phyloP scores from a whole-genome alignment of 2,888 invertebrate genomes.

The Marasmarcha lunaedactyla region DNA sequence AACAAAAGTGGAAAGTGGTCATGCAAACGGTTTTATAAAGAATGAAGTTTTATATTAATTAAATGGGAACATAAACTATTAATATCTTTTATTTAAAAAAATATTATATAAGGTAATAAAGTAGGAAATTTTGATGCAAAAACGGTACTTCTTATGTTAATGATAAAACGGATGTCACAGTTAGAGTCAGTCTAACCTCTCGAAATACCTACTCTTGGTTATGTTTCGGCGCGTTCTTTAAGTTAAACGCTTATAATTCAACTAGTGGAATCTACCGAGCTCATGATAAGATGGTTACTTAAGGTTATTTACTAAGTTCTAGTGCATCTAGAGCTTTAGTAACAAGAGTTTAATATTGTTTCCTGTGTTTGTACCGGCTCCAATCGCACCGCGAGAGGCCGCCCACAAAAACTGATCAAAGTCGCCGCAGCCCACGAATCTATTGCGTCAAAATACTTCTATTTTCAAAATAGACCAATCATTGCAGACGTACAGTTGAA shows the following conservation, averaged over 20 bases:
- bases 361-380: slow-evolving; percentile 23
- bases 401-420: slow-evolving; percentile 61
- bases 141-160: no score
- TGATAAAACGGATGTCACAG: no score
- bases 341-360: no score
- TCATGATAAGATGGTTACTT: no score
- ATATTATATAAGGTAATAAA: no score
- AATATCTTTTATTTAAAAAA: no score
- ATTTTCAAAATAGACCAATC: slow-evolving; percentile 53
- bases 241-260: slow-evolving; percentile 20
- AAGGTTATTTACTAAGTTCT: slow-evolving; percentile 8
- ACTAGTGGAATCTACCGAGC: slow-evolving; percentile 19
- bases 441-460: slow-evolving; percentile 59
- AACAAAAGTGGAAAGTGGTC: no score
- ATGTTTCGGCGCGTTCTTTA: background rate
- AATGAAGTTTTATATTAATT: no score
- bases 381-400: slow-evolving; percentile 36
- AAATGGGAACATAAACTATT: no score
- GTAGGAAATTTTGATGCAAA: no score
- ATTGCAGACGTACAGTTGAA: slow-evolving; percentile 35
- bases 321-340: background rate
- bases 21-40: no score
- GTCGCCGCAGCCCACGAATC: slow-evolving; percentile 46
- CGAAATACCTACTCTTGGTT: background rate
- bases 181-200: no score